These are phyloP conservation scores for Arion vulgaris DNA, from an alignment of 1,140 invertebrate genomes.

Conservation along the genomic window DNA sequence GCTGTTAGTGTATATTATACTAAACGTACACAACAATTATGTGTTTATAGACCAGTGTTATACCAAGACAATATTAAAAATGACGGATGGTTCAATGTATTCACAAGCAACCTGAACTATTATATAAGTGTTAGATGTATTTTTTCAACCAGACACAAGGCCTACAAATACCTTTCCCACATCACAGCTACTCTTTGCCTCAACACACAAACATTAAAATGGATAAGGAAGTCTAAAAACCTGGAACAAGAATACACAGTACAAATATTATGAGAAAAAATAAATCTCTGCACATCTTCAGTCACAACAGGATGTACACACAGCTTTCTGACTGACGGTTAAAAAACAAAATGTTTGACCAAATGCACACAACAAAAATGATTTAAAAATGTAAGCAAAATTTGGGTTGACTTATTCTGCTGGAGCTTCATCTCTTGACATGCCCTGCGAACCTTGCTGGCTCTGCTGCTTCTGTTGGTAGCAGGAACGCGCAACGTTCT, in stretches of 20 bases:
- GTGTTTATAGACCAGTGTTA: too few relatives aligned
- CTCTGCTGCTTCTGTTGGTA: constrained; percentile 75
- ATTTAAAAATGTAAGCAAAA: background rate
- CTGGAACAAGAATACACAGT: background rate
- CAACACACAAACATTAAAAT: background rate
- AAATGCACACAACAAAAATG: background rate
- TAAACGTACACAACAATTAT: too few relatives aligned
- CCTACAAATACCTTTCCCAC: background rate
- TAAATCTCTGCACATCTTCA: background rate
- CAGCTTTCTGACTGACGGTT: background rate
- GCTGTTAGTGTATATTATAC: too few relatives aligned
- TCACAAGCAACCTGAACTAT: too few relatives aligned
- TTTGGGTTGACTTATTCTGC: background rate
- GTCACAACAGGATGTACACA: background rate
- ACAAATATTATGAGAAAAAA: background rate
- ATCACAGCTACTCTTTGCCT: background rate
- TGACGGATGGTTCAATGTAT: too few relatives aligned
- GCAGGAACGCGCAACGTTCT: constrained; percentile 93
- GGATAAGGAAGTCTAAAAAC: background rate
- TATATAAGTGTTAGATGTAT: too few relatives aligned
- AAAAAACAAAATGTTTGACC: background rate
- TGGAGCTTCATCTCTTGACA: constrained; percentile 12
- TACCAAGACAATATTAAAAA: too few relatives aligned
- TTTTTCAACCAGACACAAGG: background rate
- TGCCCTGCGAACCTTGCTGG: constrained; percentile 43